Evolutionary conservation across 2,113 vertebrate species (phyloP), one percentile per base, ranked within the genome.

Genomic region (Brachyhypopomus occidentalis): DNA sequence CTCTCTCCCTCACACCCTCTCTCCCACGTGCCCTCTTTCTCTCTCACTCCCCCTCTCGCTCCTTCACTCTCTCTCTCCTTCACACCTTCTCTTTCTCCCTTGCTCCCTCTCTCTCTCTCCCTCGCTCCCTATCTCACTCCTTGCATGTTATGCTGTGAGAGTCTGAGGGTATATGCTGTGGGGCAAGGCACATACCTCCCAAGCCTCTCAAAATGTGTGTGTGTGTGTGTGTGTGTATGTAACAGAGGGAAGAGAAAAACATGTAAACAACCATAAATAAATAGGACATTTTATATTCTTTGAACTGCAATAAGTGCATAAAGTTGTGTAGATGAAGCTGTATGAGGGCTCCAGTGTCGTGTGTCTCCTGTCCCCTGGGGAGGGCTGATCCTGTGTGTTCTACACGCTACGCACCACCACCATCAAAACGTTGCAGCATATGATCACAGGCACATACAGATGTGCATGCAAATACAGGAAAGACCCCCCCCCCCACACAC

Each of bases 221-320:
- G 17, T 58, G 34, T 52, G 34, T 55, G 2, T 86, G 76, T 78
- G 71, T 81, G 66, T 86, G 76, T 78, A 67, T 81, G 66, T 74
- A 23, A 52, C 45, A 66, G 59, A 60, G 23, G 52, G 38, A 70
- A 30, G 3, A 36, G 16, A 27, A 73, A 83, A 83, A 80, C 36
- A 55, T 78, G 78, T 78, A 83, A 85, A 86, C 78, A 83, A 81
- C 77, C 70, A 59, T 82, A 76, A 79, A 70, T 77, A 71, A 72
- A 80, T 30, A 78, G 30, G 67, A 55, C 19, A 38, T 79, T 75
- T 70, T 80, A 73, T 83, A 59, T 66, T 67, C 77, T 83, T 79
- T 82, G 58, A 82, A 82, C 71, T 72, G 27, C 56, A 70, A 58
- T 83, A 80, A 36, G 63, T 66, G 80, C 77, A 36, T 20, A 58